Conservation (phyloP, 2,113 vertebrate genomes). For the Chionodraco myersi region DNA sequence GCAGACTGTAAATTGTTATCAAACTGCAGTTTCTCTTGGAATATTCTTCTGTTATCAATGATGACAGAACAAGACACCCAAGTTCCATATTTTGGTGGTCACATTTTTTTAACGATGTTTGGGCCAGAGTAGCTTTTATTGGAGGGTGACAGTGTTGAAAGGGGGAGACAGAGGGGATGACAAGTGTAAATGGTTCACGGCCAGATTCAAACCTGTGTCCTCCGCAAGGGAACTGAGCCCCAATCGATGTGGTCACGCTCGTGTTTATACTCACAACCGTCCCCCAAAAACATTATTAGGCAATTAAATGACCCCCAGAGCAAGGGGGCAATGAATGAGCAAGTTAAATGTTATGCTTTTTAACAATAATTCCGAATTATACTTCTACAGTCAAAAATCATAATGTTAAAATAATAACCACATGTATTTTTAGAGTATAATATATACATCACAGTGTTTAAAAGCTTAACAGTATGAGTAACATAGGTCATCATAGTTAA, state of each 20-base stretch:
- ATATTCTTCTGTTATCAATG: slow-evolving; percentile 5
- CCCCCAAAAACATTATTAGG: not conserved
- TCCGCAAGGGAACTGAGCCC: too few species aligned
- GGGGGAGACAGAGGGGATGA: too few species aligned
- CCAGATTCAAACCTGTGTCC: too few species aligned
- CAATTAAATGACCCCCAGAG: not conserved
- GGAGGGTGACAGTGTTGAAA: too few species aligned
- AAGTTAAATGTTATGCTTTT: not conserved
- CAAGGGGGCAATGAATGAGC: not conserved
- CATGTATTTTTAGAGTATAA: not conserved
- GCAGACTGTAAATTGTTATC: not conserved
- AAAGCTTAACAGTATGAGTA: too few species aligned
- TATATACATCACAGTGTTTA: too few species aligned
- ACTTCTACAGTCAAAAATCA: not conserved
- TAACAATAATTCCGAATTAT: not conserved
- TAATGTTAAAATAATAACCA: not conserved
- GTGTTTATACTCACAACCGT: not conserved
- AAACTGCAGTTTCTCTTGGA: slow-evolving; percentile 7
- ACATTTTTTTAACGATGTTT: not conserved
- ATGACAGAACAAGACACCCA: not conserved
- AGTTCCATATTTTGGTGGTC: not conserved
- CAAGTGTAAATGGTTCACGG: too few species aligned
- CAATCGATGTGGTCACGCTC: not conserved
- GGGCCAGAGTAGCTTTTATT: too few species aligned
- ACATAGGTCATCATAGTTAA: too few species aligned